Evolutionary conservation across 2,888 invertebrate species (phyloP).

Genomic region (Adelphocoris suturalis): DNA sequence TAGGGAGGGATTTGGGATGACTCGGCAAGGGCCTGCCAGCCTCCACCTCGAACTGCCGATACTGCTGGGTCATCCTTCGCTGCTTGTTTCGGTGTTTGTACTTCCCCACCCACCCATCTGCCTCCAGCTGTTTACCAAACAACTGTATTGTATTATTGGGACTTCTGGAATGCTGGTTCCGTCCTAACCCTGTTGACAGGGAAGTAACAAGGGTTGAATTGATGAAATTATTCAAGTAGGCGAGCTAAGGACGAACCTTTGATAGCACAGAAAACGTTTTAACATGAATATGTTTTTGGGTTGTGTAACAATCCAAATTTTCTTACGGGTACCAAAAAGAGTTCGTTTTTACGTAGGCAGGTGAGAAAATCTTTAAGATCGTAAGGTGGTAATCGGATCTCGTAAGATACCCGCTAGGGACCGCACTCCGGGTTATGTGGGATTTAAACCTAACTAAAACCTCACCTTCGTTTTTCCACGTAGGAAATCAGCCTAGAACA

Average conservation of each 20-base stretch:
- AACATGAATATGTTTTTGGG: too few relatives aligned
- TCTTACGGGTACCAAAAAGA: too few relatives aligned
- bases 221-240: not conserved
- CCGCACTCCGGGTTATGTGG: too few relatives aligned
- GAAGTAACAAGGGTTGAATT: not conserved
- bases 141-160: constrained; percentile 66
- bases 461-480: too few relatives aligned
- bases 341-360: too few relatives aligned
- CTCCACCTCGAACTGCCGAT: constrained; percentile 16
- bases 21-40: constrained; percentile 22
- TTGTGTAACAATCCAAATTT: too few relatives aligned
- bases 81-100: constrained; percentile 61
- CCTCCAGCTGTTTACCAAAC: constrained; percentile 67
- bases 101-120: constrained; percentile 50
- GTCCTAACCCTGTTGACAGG: constrained; percentile 1
- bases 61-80: constrained; percentile 62
- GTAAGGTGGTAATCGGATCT: too few relatives aligned
- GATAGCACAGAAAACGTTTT: not conserved
- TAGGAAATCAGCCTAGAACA: too few relatives aligned
- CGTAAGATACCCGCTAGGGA: too few relatives aligned
- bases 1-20: constrained; percentile 50
- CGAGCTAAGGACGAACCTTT: not conserved
- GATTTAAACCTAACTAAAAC: too few relatives aligned
- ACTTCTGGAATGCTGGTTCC: constrained; percentile 22
- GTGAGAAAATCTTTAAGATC: too few relatives aligned